Base-by-base conservation (phyloP, 2,113 vertebrate species). In the Balaeniceps rex region DNA sequence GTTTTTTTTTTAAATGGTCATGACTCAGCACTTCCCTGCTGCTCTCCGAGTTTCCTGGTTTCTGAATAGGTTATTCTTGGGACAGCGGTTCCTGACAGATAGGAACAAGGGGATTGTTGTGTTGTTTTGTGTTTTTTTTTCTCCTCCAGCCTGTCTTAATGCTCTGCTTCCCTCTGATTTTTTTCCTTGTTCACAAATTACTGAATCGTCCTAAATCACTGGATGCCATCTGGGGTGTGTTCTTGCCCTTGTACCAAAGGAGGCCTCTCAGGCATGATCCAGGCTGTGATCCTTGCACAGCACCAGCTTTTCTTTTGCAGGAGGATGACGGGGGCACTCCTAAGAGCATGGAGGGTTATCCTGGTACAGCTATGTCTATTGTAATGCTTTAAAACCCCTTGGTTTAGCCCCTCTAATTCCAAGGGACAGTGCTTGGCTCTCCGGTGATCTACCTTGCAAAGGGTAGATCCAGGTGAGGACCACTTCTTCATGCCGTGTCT, bases 11-110 rank as follows among this genome's bases (percentile, higher is more conserved):
- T 51, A 60, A 34, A 22, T 71, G 65, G 46, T 74, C 36, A 7
- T 96, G 94, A 94, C 91, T 97, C 97, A 97, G 93, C 88, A 83
- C 87, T 95, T 97, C 89, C 91, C 70, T 47, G 94, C 91, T 75
- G 88, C 83, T 93, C 66, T 74, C 75, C 28, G 90, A 83, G 70
- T 92, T 97, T 94, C 92, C 92, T 94, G 77, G 9, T 93, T 90
- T 88, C 80, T 95, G 86, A 95, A 91, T 64, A 92, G 92, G 65
- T 88, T 93, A 71, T 94, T 95, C 88, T 92, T 94, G 93, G 89
- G 95, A 40, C 52, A 82, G 87, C 31, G 8, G 33, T 64, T 96
- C 88, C 95, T 89, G 90, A 63, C 77, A 36, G 80, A 82, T 47
- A 76, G 88, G 64, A 96, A 95, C 94, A 96, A 92, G 65, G 65